These are phyloP conservation scores for Grus americana DNA, from an alignment of 2,113 vertebrate genomes.

Conservation along the genomic window DNA sequence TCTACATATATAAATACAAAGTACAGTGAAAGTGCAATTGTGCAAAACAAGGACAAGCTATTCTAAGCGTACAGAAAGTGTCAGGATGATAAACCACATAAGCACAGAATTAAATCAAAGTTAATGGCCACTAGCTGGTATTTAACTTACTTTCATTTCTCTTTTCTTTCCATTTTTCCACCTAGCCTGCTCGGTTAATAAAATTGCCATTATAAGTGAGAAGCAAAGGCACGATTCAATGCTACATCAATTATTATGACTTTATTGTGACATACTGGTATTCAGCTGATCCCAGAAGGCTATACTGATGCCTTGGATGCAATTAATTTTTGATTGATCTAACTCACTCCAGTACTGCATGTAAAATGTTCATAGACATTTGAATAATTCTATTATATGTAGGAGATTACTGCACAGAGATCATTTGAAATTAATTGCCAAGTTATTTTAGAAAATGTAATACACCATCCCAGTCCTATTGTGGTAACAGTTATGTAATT, in stretches of 20 bases:
- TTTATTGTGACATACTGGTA: constrained; percentile 65
- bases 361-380: constrained; percentile 53
- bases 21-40: background rate
- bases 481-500: constrained; percentile 52
- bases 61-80: background rate
- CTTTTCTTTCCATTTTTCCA: constrained; percentile 60
- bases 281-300: constrained; percentile 64
- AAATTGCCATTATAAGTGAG: constrained; percentile 44
- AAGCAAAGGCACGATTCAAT: constrained; percentile 55
- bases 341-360: constrained; percentile 50
- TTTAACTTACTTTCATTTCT: constrained; percentile 65
- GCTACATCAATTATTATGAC: constrained; percentile 69
- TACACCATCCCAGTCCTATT: constrained; percentile 37
- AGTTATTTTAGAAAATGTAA: constrained; percentile 61
- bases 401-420: constrained; percentile 55
- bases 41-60: constrained; percentile 37
- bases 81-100: constrained; percentile 48
- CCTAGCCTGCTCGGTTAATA: constrained; percentile 45
- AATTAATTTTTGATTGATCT: constrained; percentile 72
- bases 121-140: constrained; percentile 47
- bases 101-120: constrained; percentile 56
- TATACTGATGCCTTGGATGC: constrained; percentile 47
- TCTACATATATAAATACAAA: background rate
- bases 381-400: constrained; percentile 66
- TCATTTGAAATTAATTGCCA: constrained; percentile 67